These are phyloP conservation scores for Caenorhabditis sp. DNA, from an alignment of 2,888 invertebrate genomes.

Conservation along the genomic window DNA sequence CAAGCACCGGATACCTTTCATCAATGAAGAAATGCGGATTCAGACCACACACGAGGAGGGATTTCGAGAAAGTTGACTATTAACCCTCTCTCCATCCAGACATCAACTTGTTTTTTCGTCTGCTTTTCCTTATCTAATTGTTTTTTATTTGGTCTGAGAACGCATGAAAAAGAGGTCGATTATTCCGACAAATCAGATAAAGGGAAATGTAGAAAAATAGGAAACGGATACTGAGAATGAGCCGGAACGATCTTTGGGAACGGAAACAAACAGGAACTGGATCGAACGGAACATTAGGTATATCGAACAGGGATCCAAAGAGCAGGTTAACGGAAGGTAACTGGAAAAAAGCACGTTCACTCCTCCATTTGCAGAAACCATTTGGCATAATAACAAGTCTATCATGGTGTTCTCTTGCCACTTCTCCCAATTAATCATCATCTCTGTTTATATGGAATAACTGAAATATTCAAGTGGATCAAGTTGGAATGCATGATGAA, in stretches of 20 bases:
- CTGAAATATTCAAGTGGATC: slow-evolving; percentile 1
- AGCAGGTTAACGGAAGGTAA: neutral
- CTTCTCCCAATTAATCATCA: neutral
- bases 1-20: neutral
- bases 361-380: too few relatives aligned
- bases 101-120: neutral
- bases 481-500: neutral
- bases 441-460: neutral
- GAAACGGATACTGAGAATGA: neutral
- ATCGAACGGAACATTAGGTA: too few relatives aligned
- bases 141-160: neutral
- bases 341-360: too few relatives aligned
- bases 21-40: neutral
- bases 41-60: neutral
- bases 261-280: too few relatives aligned
- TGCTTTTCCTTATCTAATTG: neutral
- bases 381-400: neutral
- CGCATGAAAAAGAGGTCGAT: neutral
- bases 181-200: neutral
- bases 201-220: neutral
- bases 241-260: neutral
- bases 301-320: neutral
- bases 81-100: too few relatives aligned
- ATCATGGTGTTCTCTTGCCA: neutral
- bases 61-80: neutral